phyloP scores from a whole-genome alignment of 2,888 invertebrate genomes.

The Sphecodes monilicornis region DNA sequence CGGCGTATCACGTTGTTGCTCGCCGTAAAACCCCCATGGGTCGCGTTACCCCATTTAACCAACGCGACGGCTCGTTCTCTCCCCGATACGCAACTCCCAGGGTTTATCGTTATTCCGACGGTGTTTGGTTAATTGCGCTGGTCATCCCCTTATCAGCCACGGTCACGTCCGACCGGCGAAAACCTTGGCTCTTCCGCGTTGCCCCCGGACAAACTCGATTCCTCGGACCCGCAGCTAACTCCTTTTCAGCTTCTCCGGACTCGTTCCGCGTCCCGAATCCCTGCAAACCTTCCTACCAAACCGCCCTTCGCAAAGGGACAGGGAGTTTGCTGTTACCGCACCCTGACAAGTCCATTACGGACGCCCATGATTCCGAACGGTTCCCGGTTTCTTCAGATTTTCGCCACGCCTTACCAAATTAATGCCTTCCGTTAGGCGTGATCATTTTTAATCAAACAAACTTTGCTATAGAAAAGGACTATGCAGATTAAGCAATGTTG shows the following conservation, averaged over 20 bases:
- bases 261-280: neutral
- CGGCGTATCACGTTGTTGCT: constrained; percentile 24
- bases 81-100: neutral
- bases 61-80: neutral
- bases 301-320: neutral
- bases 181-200: constrained; percentile 5
- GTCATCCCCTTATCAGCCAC: constrained; percentile 31
- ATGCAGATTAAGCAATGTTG: too few relatives aligned
- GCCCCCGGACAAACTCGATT: neutral
- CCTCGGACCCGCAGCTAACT: neutral
- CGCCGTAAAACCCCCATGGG: neutral
- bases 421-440: neutral
- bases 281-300: neutral
- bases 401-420: neutral
- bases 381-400: neutral
- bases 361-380: neutral
- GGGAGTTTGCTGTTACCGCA: neutral
- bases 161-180: constrained; percentile 18
- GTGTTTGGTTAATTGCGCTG: constrained; percentile 38
- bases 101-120: constrained; percentile 29
- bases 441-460: too few relatives aligned
- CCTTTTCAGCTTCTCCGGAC: neutral
- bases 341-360: neutral
- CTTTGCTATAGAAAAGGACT: too few relatives aligned
- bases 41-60: neutral